A percentile compares a stretch with the other conserved stretches of the same genome.
phyloP scores from a whole-genome alignment of 2,888 invertebrate species.

The Epistrophe grossulariae region DNA sequence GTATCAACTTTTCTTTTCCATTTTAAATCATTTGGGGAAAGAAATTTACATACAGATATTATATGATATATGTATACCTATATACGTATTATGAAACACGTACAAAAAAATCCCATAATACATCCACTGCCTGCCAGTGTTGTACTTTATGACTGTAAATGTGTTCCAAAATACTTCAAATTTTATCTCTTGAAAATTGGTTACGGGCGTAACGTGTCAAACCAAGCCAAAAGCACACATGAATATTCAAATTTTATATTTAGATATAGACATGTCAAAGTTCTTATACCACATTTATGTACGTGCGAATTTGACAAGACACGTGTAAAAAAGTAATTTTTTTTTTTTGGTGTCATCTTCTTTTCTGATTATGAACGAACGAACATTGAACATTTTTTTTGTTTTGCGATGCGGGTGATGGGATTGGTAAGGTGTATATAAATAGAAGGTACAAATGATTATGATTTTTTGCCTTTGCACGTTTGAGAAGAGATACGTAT shows the following conservation, averaged over 20 bases:
- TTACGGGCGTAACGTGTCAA: conserved; percentile 35
- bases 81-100: conserved; percentile 34
- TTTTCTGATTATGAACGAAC: conserved; percentile 22
- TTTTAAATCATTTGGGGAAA: conserved; percentile 12
- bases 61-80: background rate
- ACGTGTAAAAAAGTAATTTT: conserved; percentile 53
- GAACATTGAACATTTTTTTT: conserved; percentile 14
- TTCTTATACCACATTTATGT: conserved; percentile 31
- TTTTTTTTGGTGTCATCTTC: conserved; percentile 20
- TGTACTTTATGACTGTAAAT: conserved; percentile 13
- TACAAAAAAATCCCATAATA: conserved; percentile 21
- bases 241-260: conserved; percentile 14
- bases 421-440: background rate
- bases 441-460: conserved; percentile 1
- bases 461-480: conserved; percentile 4
- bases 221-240: background rate
- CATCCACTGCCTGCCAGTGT: background rate
- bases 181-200: conserved; percentile 32
- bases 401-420: conserved; percentile 10
- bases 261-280: conserved; percentile 12
- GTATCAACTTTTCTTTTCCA: background rate
- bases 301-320: conserved; percentile 48
- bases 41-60: too few species aligned
- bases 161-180: conserved; percentile 5
- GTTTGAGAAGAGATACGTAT: background rate